Percentiles rank a stretch among this genome's conserved stretches.
Conservation (phyloP, 2,113 vertebrate species). For the Oxyruncus cristatus region DNA sequence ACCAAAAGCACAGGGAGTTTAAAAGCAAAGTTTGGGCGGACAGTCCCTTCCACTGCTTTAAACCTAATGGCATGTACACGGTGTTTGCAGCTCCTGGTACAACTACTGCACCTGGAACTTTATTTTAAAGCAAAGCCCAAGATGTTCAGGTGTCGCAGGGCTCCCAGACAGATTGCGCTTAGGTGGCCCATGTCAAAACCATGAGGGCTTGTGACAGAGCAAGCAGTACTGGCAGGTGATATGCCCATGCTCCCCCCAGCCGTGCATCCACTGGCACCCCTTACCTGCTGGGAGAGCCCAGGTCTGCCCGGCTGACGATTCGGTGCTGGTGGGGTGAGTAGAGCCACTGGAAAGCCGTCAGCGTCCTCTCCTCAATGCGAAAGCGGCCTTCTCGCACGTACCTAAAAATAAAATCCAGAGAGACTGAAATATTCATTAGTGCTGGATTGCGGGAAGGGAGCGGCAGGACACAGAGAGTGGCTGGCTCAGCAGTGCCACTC, state of each 20-base stretch:
- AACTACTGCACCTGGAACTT: fast-evolving
- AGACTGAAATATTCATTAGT: constrained; percentile 30
- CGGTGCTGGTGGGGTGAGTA: constrained; percentile 76
- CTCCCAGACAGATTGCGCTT: not conserved
- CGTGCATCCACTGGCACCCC: fast-evolving
- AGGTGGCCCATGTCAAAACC: not conserved
- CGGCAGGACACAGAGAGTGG: not conserved
- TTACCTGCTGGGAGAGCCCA: constrained; percentile 73
- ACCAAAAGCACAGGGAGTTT: fast-evolving
- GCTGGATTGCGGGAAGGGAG: not conserved
- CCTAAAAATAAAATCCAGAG: constrained; percentile 54
- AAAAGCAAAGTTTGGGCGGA: not conserved
- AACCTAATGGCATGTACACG: fast-evolving
- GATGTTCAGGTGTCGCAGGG: fast-evolving
- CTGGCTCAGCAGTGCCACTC: not conserved
- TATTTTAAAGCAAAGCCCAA: not conserved
- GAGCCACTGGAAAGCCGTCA: constrained; percentile 81
- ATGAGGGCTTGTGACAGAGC: fast-evolving
- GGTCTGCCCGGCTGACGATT: constrained; percentile 71
- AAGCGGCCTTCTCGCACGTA: constrained; percentile 77
- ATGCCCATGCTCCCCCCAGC: not conserved
- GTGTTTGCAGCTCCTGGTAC: not conserved
- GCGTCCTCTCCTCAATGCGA: constrained; percentile 76
- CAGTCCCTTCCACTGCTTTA: not conserved
- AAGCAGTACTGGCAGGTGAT: not conserved